Evolutionary conservation across 2,888 invertebrate species (phyloP).

Genomic region (Agrochola circellaris): DNA sequence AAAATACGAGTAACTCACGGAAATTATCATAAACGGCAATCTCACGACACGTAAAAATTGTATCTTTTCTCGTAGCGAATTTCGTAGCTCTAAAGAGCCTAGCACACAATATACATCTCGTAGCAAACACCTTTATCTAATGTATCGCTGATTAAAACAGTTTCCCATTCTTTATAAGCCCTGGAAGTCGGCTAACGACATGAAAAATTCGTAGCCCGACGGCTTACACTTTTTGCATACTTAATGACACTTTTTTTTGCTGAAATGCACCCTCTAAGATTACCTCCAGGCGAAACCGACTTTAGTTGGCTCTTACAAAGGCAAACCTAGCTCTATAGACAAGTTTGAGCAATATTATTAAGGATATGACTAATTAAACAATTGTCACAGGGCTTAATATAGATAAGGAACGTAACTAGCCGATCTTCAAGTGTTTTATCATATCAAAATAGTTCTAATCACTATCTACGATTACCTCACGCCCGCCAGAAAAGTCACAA

Average conservation of each 20-base stretch:
- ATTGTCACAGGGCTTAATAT: conserved; percentile 27
- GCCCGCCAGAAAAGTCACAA: conserved; percentile 63
- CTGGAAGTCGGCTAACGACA: conserved; percentile 20
- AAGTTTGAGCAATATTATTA: conserved; percentile 16
- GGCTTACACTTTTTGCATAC: conserved; percentile 55
- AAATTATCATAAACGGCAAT: background rate
- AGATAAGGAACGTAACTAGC: conserved; percentile 29
- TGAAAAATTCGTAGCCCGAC: conserved; percentile 39
- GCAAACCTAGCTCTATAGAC: background rate
- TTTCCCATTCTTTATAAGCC: conserved; percentile 20
- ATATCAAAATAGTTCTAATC: conserved; percentile 61
- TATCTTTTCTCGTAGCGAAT: background rate
- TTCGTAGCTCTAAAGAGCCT: background rate
- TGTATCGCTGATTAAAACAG: conserved; percentile 19
- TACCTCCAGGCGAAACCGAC: conserved; percentile 6
- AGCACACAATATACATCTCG: background rate
- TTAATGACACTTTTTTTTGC: conserved; percentile 46
- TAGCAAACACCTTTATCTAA: background rate
- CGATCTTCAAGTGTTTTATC: conserved; percentile 47
- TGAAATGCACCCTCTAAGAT: conserved; percentile 40
- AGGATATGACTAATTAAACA: conserved; percentile 15
- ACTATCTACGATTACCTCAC: conserved; percentile 47
- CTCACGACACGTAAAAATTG: background rate
- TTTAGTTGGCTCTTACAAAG: conserved; percentile 23
- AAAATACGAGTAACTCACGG: background rate